Evolutionary conservation across 2,888 invertebrate genomes (phyloP).

Genomic region (Drosophila kanekoi): DNA sequence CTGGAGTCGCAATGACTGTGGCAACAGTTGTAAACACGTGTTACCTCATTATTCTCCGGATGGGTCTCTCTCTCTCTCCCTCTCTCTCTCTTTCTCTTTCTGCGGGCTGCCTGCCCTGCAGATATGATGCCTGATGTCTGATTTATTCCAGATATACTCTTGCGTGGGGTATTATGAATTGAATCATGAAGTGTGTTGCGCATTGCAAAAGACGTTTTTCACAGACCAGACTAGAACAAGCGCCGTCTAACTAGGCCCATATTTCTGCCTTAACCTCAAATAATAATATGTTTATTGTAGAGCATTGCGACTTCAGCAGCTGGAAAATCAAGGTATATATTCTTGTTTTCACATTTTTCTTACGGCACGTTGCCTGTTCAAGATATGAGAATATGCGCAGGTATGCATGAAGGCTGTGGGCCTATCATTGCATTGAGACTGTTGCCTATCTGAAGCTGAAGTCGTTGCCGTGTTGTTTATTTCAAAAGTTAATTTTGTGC

Average conservation of each 20-base stretch:
- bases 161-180: no score
- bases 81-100: background rate
- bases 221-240: no score
- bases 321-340: no score
- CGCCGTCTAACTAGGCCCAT: no score
- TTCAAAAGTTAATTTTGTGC: constrained; percentile 77
- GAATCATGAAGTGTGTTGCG: no score
- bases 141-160: background rate
- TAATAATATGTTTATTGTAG: no score
- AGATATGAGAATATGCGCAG: background rate
- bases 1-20: constrained; percentile 13
- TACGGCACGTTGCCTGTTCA: no score
- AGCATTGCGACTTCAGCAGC: no score
- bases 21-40: constrained; percentile 59
- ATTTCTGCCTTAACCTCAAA: no score
- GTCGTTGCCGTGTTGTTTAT: constrained; percentile 72
- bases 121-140: constrained; percentile 11
- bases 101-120: background rate
- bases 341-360: no score
- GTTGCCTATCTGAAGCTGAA: constrained; percentile 34
- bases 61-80: constrained; percentile 4
- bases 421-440: constrained; percentile 57
- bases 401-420: constrained; percentile 18
- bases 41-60: constrained; percentile 45
- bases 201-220: no score